These are phyloP conservation scores for Phocides pigmalion DNA, from an alignment of 1,140 invertebrate genomes.

Conservation along the genomic window DNA sequence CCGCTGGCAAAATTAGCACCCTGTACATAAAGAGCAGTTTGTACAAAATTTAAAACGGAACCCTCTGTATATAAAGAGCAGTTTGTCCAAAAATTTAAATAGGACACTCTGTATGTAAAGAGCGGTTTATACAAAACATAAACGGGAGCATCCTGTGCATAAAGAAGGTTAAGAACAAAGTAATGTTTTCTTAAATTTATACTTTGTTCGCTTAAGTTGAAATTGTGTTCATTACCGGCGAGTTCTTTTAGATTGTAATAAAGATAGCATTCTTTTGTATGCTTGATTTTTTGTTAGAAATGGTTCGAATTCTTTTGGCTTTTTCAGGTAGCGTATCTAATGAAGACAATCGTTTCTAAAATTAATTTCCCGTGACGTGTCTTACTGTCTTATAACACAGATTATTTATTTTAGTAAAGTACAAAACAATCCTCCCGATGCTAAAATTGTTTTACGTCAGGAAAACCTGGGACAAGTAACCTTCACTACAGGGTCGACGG, in stretches of 20 bases:
- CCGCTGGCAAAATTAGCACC: background rate
- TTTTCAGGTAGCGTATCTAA: no score
- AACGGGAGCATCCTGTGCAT: background rate
- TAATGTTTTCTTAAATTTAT: constrained; percentile 3
- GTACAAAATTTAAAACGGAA: background rate
- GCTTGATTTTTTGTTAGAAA: no score
- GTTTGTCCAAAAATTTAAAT: background rate
- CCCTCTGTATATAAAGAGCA: background rate
- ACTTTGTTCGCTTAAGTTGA: constrained; percentile 1
- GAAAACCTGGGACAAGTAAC: no score
- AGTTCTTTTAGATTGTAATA: background rate
- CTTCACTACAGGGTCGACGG: no score
- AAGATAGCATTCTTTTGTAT: no score
- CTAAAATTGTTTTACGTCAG: no score
- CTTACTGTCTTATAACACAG: no score
- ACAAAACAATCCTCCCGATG: no score
- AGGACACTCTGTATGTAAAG: background rate
- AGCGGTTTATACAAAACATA: background rate
- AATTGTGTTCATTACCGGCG: constrained; percentile 4
- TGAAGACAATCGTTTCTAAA: no score
- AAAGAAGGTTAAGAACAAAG: constrained; percentile 14
- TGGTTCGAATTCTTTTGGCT: no score
- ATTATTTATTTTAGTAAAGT: no score
- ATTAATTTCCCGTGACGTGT: no score
- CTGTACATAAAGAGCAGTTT: constrained; percentile 4